Base-by-base conservation (phyloP, 2,797 vertebrate species). In the Mallotus villosus region DNA sequence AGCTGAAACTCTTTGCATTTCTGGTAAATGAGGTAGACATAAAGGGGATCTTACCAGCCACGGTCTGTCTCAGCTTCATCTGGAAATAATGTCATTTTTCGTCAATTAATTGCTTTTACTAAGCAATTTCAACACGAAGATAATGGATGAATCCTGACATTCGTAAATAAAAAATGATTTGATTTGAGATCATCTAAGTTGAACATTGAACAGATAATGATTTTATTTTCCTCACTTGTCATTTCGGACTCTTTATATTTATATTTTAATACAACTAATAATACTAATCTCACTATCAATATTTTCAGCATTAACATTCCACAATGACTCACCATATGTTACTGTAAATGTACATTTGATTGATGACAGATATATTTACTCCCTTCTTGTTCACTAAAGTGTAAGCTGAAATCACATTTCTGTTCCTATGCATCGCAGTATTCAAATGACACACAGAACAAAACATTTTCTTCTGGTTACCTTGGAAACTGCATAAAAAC, bases 401-500 rank as follows among this genome's bases (percentile, higher is more conserved):
- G 57, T 67, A 37, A 62, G 55, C 32, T n/a, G 32, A 68, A 68
- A 67, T 46, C 59, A 37, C 34, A 59, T 32, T 68, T 41, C 58
- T 60, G 55, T 57, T 51, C 29, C 67, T n/a, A 41, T 74, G 53
- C 53, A 69, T 27, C 21, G 60, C 68, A 9, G 55, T 66, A 70
- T 70, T 75, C 67, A 70, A 75, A 70, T 70, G 19, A 34, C 17
- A 60, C 53, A 49, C 34, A 4, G 67, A 17, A 70, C 59, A 70
- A 67, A 69, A 68, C 41, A 62, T 67, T 63, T 63, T 32, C 53
- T 63, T 68, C 59, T 57, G 49, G 72, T 75, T 70, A 70, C 73
- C 73, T 70, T 70, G 73, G 73, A 70, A 75, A 75, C 73, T 65
- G 62, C 68, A 75, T 70, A 70, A 65, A 65, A 41, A 63, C 70